Evolutionary conservation across 1,140 invertebrate genomes (phyloP).

Genomic region (Diorhabda elongata): DNA sequence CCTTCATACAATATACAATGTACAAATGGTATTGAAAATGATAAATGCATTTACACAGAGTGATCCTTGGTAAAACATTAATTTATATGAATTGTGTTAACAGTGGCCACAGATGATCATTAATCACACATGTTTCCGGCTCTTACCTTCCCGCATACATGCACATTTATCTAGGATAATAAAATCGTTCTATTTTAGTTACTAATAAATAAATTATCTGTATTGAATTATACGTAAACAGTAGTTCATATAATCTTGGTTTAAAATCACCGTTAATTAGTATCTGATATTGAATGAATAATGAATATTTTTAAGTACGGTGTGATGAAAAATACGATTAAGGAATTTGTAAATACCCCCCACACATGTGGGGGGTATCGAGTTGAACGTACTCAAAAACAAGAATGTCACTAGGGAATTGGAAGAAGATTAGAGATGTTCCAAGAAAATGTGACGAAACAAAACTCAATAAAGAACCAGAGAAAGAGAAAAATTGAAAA

Average conservation of each 20-base stretch:
- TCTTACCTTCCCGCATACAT: slow-evolving; percentile 1
- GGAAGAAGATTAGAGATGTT: no score
- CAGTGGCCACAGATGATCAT: slow-evolving; percentile 1
- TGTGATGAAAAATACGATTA: no score
- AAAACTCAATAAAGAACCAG: no score
- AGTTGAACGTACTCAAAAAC: no score
- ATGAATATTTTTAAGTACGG: no score
- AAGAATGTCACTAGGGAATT: no score
- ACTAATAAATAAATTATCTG: background rate
- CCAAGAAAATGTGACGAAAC: no score
- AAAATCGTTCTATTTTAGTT: background rate
- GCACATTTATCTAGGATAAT: background rate
- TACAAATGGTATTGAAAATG: slow-evolving; percentile 1
- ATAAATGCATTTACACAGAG: slow-evolving; percentile 2
- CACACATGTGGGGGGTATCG: no score
- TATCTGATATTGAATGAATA: no score
- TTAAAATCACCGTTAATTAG: no score
- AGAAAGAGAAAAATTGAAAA: no score
- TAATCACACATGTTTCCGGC: slow-evolving; percentile 1
- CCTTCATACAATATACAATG: background rate
- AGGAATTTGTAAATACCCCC: no score
- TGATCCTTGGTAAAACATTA: slow-evolving; percentile 1
- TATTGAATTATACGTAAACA: background rate
- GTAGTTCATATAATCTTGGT: background rate
- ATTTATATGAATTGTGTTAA: slow-evolving; percentile 1